Conservation (phyloP, 92 coral and sea anemone species). For the Bergia sp. region DNA sequence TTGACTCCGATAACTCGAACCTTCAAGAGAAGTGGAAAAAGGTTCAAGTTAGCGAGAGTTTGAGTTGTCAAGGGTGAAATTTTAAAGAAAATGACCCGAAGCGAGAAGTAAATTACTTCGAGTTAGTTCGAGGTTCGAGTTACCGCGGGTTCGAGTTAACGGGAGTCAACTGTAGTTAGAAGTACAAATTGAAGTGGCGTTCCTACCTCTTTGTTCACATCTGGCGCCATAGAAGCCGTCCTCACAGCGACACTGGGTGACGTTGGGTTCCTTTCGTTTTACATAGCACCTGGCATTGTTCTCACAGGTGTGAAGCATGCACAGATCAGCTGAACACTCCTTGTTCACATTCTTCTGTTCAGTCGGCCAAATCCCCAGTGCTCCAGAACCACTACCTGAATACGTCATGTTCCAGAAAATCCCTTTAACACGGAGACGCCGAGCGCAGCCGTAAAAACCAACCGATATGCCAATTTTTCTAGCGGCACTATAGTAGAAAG, state of each 20-base stretch:
- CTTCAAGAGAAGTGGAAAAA: too few species aligned
- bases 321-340: conserved; percentile 19
- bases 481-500: neutral
- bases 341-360: neutral
- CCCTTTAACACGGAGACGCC: conserved; percentile 14
- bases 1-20: too few species aligned
- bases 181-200: neutral
- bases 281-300: neutral
- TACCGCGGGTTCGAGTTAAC: too few species aligned
- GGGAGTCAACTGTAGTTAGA: neutral
- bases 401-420: conserved; percentile 10
- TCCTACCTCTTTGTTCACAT: conserved; percentile 39
- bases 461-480: conserved; percentile 21
- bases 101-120: too few species aligned
- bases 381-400: too few species aligned
- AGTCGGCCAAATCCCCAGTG: neutral
- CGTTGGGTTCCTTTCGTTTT: neutral
- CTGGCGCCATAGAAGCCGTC: conserved; percentile 16
- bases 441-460: conserved; percentile 16
- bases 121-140: too few species aligned
- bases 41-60: too few species aligned
- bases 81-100: too few species aligned
- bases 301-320: conserved; percentile 19
- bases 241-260: neutral
- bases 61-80: too few species aligned